These are phyloP conservation scores for Trinectes maculatus DNA, from an alignment of 2,113 vertebrate species.

Conservation along the genomic window DNA sequence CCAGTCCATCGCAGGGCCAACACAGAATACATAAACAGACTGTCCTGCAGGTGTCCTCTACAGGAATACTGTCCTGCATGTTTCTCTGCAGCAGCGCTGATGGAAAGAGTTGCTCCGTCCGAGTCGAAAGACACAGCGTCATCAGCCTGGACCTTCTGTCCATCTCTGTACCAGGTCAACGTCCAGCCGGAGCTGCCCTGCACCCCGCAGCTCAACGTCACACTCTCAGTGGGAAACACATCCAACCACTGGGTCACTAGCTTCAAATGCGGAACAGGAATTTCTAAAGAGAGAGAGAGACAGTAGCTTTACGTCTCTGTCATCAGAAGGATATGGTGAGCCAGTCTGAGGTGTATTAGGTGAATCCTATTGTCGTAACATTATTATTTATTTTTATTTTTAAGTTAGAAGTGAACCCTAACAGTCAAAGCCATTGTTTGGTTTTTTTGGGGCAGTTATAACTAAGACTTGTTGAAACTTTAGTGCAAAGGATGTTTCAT, in stretches of 20 bases:
- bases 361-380: no score
- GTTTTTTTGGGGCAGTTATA: no score
- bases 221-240: conserved; percentile 55
- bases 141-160: neutral
- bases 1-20: no score
- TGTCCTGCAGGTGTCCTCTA: conserved; percentile 3
- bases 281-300: conserved; percentile 38
- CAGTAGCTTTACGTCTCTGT: neutral
- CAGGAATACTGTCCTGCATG: conserved; percentile 24
- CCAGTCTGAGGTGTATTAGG: no score
- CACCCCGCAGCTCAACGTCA: conserved; percentile 44
- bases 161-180: conserved; percentile 42
- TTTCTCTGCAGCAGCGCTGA: conserved; percentile 27
- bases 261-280: conserved; percentile 37
- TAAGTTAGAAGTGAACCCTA: no score
- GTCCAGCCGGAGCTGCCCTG: conserved; percentile 13
- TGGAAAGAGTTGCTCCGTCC: conserved; percentile 17
- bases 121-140: neutral
- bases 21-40: no score
- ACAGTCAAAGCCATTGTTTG: no score
- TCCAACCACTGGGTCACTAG: conserved; percentile 20
- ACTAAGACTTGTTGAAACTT: no score
- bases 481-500: no score
- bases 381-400: no score
- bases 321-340: no score